A percentile compares a stretch with the other conserved stretches of the same genome.
phyloP scores from a whole-genome alignment of 2,888 invertebrate genomes.

The Nezara viridula region DNA sequence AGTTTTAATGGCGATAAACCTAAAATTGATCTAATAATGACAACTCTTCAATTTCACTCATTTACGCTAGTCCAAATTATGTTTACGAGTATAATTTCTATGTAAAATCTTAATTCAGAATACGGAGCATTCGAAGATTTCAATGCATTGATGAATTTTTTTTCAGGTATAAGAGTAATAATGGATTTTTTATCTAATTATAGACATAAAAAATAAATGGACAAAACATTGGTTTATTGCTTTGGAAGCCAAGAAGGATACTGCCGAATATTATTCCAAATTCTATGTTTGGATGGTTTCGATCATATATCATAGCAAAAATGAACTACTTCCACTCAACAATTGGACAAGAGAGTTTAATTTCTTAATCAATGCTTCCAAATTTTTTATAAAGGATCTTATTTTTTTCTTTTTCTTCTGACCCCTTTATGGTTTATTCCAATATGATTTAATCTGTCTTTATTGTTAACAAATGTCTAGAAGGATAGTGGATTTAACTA shows the following conservation, averaged over 20 bases:
- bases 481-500: too few relatives aligned
- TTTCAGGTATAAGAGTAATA: constrained; percentile 65
- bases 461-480: too few relatives aligned
- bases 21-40: too few relatives aligned
- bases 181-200: constrained; percentile 68
- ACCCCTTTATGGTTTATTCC: too few relatives aligned
- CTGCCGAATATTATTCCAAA: constrained; percentile 68
- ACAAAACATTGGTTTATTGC: constrained; percentile 72
- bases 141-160: constrained; percentile 68
- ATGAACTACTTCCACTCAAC: constrained; percentile 67
- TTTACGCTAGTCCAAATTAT: constrained; percentile 77
- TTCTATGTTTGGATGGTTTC: constrained; percentile 71
- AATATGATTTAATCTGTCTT: too few relatives aligned
- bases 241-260: constrained; percentile 66
- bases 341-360: constrained; percentile 67
- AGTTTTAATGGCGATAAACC: constrained; percentile 72
- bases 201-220: too few relatives aligned
- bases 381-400: too few relatives aligned
- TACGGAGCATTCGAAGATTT: constrained; percentile 76
- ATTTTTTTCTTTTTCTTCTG: too few relatives aligned
- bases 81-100: constrained; percentile 79
- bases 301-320: constrained; percentile 48
- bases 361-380: neutral
- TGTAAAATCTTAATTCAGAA: constrained; percentile 72
- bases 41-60: too few relatives aligned